These are phyloP conservation scores for Lysandra bellargus DNA, from an alignment of 2,888 invertebrate species.

Conservation along the genomic window DNA sequence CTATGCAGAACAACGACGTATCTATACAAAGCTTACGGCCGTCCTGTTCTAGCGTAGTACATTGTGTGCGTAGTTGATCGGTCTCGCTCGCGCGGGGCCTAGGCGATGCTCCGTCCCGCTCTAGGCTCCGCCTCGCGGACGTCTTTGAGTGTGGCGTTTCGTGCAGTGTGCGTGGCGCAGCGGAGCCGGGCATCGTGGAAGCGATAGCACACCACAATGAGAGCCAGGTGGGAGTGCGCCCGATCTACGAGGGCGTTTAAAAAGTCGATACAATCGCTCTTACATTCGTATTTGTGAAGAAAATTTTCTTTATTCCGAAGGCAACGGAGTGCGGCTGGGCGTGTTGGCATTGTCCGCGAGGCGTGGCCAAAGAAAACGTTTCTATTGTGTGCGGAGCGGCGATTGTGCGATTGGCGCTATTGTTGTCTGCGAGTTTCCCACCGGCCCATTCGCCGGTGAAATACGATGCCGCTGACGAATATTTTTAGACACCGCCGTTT, in stretches of 20 bases:
- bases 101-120: conserved; percentile 67
- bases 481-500: conserved; percentile 45
- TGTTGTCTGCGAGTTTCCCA: conserved; percentile 59
- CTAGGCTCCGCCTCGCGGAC: conserved; percentile 74
- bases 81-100: conserved; percentile 59
- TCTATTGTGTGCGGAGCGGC: conserved; percentile 68
- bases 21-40: conserved; percentile 76
- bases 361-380: conserved; percentile 71
- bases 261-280: conserved; percentile 78
- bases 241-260: conserved; percentile 77
- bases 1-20: conserved; percentile 74
- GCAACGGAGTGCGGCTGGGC: conserved; percentile 64
- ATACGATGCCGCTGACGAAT: conserved; percentile 44
- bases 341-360: conserved; percentile 67
- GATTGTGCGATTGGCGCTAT: conserved; percentile 74
- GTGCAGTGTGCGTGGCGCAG: conserved; percentile 67
- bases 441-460: conserved; percentile 48
- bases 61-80: conserved; percentile 67
- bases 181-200: conserved; percentile 71
- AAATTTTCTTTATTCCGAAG: conserved; percentile 72
- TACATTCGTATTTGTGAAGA: conserved; percentile 71
- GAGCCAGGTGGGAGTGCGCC: conserved; percentile 70
- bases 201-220: conserved; percentile 73
- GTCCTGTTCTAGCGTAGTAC: conserved; percentile 72
- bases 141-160: conserved; percentile 58